phyloP scores from a whole-genome alignment of 2,113 vertebrate genomes.

The Salminus brasiliensis region DNA sequence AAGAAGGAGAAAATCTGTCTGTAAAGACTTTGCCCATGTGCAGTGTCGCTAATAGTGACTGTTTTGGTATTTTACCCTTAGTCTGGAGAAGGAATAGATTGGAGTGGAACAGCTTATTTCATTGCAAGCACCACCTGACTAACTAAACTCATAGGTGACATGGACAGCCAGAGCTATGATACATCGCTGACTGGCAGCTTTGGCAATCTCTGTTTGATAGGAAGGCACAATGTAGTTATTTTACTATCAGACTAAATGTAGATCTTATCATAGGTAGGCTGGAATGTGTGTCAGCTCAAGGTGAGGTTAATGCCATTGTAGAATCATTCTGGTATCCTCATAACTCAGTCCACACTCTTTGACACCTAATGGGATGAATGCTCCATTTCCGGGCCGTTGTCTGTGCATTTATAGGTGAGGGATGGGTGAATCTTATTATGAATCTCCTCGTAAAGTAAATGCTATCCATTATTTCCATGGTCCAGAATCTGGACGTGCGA shows the following conservation, averaged over 20 bases:
- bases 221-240: not conserved
- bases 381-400: conserved; percentile 35
- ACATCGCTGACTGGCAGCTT: not conserved
- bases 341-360: conserved; percentile 26
- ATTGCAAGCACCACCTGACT: not conserved
- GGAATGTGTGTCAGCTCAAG: conserved; percentile 22
- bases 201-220: not conserved
- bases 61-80: too few relatives aligned
- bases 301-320: conserved; percentile 29
- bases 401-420: conserved; percentile 39
- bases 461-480: conserved; percentile 53
- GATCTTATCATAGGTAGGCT: conserved; percentile 1
- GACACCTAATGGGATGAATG: conserved; percentile 41
- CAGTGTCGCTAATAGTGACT: too few relatives aligned
- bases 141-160: not conserved
- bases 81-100: too few relatives aligned
- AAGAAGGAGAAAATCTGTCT: too few relatives aligned
- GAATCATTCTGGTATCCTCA: not conserved
- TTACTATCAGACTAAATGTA: not conserved
- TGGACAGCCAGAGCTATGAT: not conserved
- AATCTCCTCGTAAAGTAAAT: conserved; percentile 53
- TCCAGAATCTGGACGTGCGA: conserved; percentile 44
- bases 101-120: not conserved
- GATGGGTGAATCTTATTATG: conserved; percentile 53
- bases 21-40: too few relatives aligned